Percentiles rank a stretch among this genome's conserved stretches.
phyloP scores from a whole-genome alignment of 2,113 vertebrate species.

The Neolamprologus devosi region DNA sequence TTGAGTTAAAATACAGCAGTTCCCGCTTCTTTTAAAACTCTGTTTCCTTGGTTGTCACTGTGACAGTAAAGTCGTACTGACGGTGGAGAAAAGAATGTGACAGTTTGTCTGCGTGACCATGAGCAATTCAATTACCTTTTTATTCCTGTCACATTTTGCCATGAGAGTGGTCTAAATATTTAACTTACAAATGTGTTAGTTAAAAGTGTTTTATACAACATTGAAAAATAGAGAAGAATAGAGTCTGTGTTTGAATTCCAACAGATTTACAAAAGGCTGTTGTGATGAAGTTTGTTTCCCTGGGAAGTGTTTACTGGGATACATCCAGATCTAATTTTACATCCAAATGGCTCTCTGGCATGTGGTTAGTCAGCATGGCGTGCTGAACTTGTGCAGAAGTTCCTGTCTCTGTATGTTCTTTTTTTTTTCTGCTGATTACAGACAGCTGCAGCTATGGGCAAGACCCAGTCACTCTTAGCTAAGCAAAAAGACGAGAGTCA shows the following conservation, averaged over 20 bases:
- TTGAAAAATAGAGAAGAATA: background rate
- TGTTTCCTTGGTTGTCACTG: background rate
- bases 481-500: constrained; percentile 77
- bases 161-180: background rate
- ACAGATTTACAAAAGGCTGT: background rate
- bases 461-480: constrained; percentile 81
- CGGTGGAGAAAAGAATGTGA: background rate
- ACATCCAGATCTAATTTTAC: background rate
- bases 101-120: background rate
- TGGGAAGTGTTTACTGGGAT: constrained; percentile 1
- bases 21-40: background rate
- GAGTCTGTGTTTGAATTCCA: background rate
- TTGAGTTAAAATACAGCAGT: background rate
- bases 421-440: background rate
- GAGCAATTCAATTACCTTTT: background rate
- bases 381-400: background rate
- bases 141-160: background rate
- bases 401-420: background rate
- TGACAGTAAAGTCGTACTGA: background rate
- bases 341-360: background rate
- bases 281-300: background rate
- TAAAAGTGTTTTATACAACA: background rate
- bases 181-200: background rate
- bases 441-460: constrained; percentile 79
- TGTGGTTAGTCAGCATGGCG: background rate